Evolutionary conservation across 1,140 invertebrate genomes (phyloP), one percentile per base, ranked within the genome.

Genomic region (Matsumurasca onukii): DNA sequence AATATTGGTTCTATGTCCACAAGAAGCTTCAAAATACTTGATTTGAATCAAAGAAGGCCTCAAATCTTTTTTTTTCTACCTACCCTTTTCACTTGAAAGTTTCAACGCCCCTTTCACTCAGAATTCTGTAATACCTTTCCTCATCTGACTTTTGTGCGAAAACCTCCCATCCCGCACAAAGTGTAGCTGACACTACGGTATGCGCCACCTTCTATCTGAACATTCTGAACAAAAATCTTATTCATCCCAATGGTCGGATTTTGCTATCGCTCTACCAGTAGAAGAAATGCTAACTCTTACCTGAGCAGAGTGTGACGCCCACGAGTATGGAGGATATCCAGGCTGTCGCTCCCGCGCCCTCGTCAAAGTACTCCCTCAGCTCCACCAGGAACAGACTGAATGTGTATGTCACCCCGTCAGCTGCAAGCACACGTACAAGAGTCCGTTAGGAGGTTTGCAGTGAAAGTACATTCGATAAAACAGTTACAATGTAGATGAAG

Each of bases 301-400:
- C 95, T 76, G 93, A 91, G 67, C 94, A 92, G 64, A 97, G 86
- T 1, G 95, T 98, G 31, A 96, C 89, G 29, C 96, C 95, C 55
- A 94, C 91, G 71, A 98, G 85, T 64, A 98, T 90, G 45, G 95
- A 97, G 17, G 91, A 86, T 72, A 98, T 94, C 90, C 91, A 93
- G 9, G 95, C 88, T 12, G 92, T 92, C 68, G 87, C 84, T 62
- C 88, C 89, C 78, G 90, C 87, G 69, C 89, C 86, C 75, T 89
- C 88, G 12, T 89, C 79, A 77, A 97, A 98, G 78, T 95, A 91
- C 15, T 84, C 79, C 55, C 93, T 80, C 74, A 97, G 90, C 78
- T 94, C 89, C 65, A 86, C 80, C 77, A 91, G 89, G 77, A 97
- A 92, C 55, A 96, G 85, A 27, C 93, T 93, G 80, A 94, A 95